Conservation (phyloP, 2,113 vertebrate genomes). For the Dicentrarchus labrax region DNA sequence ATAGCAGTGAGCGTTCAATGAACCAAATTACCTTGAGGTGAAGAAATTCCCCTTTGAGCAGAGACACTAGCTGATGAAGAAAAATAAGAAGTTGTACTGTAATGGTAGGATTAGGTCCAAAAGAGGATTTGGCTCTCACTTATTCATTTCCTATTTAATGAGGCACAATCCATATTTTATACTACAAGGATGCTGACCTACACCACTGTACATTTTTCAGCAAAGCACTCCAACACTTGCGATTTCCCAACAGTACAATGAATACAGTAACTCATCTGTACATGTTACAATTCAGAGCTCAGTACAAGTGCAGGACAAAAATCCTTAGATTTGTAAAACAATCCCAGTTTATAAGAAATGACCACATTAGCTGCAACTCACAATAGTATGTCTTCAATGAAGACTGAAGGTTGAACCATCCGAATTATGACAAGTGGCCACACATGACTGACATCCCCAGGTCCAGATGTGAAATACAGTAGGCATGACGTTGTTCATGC, state of each 20-base stretch:
- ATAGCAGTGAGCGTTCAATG: not conserved
- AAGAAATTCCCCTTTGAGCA: not conserved
- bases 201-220: slow-evolving; percentile 35
- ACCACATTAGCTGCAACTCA: slow-evolving; percentile 27
- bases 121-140: slow-evolving; percentile 24
- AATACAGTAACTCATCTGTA: slow-evolving; percentile 37
- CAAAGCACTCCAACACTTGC: slow-evolving; percentile 20
- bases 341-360: slow-evolving; percentile 32
- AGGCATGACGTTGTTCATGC: slow-evolving; percentile 24
- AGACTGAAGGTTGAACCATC: slow-evolving; percentile 22
- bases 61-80: slow-evolving; percentile 12
- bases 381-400: slow-evolving; percentile 24
- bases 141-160: slow-evolving; percentile 29
- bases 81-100: not conserved
- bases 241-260: slow-evolving; percentile 56
- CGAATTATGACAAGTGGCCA: slow-evolving; percentile 30
- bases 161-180: slow-evolving; percentile 28
- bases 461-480: slow-evolving; percentile 57
- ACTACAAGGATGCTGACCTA: slow-evolving; percentile 27
- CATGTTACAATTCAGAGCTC: slow-evolving; percentile 26
- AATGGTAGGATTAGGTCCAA: slow-evolving; percentile 19
- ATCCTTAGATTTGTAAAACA: slow-evolving; percentile 41
- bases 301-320: slow-evolving; percentile 35
- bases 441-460: slow-evolving; percentile 27
- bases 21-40: not conserved